Evolutionary conservation across 2,888 invertebrate species (phyloP).

Genomic region (Drosophila formosana): DNA sequence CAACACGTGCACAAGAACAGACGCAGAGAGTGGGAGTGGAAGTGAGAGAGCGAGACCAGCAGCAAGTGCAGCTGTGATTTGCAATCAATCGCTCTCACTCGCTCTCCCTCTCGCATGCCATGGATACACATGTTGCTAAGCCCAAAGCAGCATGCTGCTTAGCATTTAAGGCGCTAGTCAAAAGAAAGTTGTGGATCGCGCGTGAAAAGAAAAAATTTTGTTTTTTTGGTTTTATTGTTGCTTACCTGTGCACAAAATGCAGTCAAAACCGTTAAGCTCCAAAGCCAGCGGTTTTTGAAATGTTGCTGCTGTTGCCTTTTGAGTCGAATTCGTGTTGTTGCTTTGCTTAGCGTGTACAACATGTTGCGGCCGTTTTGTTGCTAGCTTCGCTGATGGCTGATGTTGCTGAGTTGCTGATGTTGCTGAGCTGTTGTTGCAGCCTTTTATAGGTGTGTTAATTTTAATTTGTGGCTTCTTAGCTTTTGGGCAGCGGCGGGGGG

Average conservation of each 20-base stretch:
- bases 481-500: constrained; percentile 1
- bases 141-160: constrained; percentile 29
- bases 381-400: constrained; percentile 27
- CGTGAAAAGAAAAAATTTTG: constrained; percentile 4
- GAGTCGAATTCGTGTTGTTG: constrained; percentile 76
- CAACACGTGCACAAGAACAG: constrained; percentile 26
- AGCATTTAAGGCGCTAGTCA: constrained; percentile 17
- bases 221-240: constrained; percentile 3
- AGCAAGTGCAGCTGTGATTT: constrained; percentile 52
- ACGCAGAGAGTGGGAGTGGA: not conserved
- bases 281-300: constrained; percentile 52
- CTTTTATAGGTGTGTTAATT: constrained; percentile 8
- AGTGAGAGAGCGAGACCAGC: constrained; percentile 20
- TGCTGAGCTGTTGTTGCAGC: constrained; percentile 20
- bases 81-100: not conserved
- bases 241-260: constrained; percentile 72
- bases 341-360: constrained; percentile 75
- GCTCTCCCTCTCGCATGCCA: not conserved
- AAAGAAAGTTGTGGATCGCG: constrained; percentile 51
- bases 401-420: constrained; percentile 27
- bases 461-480: not conserved
- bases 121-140: constrained; percentile 28
- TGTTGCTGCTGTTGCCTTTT: constrained; percentile 62
- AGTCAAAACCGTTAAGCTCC: constrained; percentile 66
- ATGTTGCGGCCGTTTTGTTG: constrained; percentile 67